A percentile compares a stretch with the other conserved stretches of the same genome.
These are phyloP conservation scores for Lacerta agilis DNA, from an alignment of 2,797 vertebrate genomes.

Conservation along the genomic window DNA sequence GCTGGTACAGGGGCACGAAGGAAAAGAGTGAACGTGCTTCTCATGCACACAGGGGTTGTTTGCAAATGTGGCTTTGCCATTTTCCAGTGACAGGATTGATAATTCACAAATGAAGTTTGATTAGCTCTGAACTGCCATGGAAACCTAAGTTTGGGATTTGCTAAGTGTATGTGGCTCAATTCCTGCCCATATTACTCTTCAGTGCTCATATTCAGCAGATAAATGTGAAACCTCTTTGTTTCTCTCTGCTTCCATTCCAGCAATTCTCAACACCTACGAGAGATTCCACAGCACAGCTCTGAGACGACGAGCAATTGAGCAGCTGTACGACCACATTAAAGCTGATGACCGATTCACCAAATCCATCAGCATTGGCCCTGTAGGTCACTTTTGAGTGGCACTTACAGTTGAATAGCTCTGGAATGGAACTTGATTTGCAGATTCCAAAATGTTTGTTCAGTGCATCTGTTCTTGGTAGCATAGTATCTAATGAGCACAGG, in stretches of 20 bases:
- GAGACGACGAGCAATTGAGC: conserved; percentile 79
- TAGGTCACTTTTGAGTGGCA: conserved; percentile 62
- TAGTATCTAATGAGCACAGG: neutral
- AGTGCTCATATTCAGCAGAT: neutral
- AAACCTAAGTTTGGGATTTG: neutral
- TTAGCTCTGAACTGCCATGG: neutral
- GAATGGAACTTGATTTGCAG: neutral
- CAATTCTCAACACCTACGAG: conserved; percentile 88
- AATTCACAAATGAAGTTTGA: no score
- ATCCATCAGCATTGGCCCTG: conserved; percentile 93
- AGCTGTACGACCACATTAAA: conserved; percentile 89
- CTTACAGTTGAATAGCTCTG: neutral
- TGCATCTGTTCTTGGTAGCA: neutral
- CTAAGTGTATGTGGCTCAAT: neutral
- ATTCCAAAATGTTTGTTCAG: neutral
- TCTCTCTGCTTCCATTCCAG: conserved; percentile 62
- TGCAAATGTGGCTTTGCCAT: neutral
- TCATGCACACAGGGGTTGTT: neutral
- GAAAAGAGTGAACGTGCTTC: neutral
- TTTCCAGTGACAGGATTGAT: neutral
- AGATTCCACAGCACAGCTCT: conserved; percentile 84
- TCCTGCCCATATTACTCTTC: neutral
- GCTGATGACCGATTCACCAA: conserved; percentile 94
- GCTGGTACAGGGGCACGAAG: neutral
- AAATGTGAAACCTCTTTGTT: neutral